phyloP scores from a whole-genome alignment of 2,113 vertebrate species.

The Sinocyclocheilus rhinocerous region DNA sequence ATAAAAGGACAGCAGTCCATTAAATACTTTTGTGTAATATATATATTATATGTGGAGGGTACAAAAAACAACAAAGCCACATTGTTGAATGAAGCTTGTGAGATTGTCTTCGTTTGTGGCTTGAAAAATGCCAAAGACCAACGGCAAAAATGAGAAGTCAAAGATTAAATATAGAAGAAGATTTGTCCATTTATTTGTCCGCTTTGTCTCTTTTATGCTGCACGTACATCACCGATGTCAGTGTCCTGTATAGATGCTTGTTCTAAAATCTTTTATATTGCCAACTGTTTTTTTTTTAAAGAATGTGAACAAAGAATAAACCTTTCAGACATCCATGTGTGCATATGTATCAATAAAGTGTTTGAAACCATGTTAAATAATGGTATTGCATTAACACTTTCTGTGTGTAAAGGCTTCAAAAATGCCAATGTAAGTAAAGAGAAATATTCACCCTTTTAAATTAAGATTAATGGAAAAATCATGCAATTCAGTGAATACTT shows the following conservation, averaged over 20 bases:
- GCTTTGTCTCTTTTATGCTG: not conserved
- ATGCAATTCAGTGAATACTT: not conserved
- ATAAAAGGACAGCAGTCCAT: slow-evolving; percentile 46
- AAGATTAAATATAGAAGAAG: not conserved
- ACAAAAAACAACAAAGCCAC: slow-evolving; percentile 30
- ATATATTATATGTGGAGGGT: slow-evolving; percentile 59
- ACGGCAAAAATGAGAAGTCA: slow-evolving; percentile 67
- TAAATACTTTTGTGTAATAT: slow-evolving; percentile 60
- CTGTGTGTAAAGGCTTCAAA: slow-evolving; percentile 21
- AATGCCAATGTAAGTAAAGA: slow-evolving; percentile 28
- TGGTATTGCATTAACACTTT: not conserved
- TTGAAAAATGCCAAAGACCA: slow-evolving; percentile 54
- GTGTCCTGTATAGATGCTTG: not conserved
- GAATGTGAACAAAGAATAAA: not conserved
- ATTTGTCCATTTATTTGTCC: not conserved
- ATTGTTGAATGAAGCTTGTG: not conserved
- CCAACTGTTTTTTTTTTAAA: not conserved
- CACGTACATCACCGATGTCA: not conserved
- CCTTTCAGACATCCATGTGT: slow-evolving; percentile 18
- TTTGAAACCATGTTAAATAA: not conserved
- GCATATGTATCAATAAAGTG: slow-evolving; percentile 7
- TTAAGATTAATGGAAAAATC: not conserved
- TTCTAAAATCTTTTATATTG: not conserved
- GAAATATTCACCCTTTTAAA: not conserved
- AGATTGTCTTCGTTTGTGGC: slow-evolving; percentile 22